These are phyloP conservation scores for Eospalax fontanierii DNA, from an alignment of 2,797 vertebrate species.

Conservation along the genomic window DNA sequence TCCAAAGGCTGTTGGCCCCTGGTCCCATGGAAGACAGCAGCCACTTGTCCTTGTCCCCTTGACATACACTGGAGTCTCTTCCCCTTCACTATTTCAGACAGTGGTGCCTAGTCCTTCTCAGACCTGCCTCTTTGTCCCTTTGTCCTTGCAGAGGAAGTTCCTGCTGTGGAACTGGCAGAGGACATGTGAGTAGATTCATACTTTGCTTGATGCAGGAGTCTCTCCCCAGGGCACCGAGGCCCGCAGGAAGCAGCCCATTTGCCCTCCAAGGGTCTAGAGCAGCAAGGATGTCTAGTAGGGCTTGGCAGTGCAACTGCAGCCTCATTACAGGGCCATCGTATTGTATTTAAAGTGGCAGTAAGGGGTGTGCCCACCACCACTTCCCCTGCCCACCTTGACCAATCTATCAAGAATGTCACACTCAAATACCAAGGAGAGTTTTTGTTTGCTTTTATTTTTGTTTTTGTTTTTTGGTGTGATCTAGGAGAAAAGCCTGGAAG, in stretches of 20 bases:
- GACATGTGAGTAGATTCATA: neutral
- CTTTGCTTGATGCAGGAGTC: neutral
- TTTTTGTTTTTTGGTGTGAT: neutral
- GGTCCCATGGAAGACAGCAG: accelerated
- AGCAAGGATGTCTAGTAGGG: too few species aligned
- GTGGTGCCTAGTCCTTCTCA: neutral
- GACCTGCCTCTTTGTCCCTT: neutral
- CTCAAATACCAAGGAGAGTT: constrained; percentile 2
- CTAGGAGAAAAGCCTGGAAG: constrained; percentile 63
- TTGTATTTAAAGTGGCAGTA: neutral
- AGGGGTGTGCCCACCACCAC: neutral
- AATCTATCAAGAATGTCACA: constrained; percentile 36
- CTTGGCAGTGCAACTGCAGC: neutral
- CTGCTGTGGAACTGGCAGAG: neutral
- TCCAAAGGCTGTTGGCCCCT: neutral
- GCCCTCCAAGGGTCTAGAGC: neutral
- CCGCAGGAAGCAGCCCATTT: neutral
- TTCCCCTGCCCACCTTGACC: neutral
- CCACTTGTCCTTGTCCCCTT: accelerated
- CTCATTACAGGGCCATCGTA: neutral
- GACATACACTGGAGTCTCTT: neutral
- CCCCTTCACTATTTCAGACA: neutral
- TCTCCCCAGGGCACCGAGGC: neutral
- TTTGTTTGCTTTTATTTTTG: neutral
- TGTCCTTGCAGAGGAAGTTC: neutral